Percentiles rank a stretch among this genome's conserved stretches.
Evolutionary conservation across 2,888 invertebrate genomes (phyloP).

Genomic region (Pristionchus exspectatus): DNA sequence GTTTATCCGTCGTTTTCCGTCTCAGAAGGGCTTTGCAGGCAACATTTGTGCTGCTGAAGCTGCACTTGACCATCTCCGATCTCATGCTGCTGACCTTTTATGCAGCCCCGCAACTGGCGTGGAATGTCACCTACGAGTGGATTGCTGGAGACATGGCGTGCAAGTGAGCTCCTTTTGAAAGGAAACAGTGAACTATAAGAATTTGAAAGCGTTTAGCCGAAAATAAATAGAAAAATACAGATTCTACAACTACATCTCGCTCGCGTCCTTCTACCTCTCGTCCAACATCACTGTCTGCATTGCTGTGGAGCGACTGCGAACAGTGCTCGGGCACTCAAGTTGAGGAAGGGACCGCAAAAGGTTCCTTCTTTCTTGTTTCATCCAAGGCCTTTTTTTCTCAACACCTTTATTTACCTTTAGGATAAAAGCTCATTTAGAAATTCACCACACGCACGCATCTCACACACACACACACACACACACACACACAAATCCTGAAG

Average conservation of each 20-base stretch:
- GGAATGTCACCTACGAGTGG: constrained; percentile 77
- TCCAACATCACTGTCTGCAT: constrained; percentile 78
- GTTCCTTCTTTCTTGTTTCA: neutral
- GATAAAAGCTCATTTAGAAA: no score
- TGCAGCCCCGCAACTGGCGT: constrained; percentile 68
- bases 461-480: no score
- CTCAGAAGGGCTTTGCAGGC: constrained; percentile 60
- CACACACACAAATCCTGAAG: no score
- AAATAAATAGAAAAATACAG: neutral
- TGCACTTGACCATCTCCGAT: constrained; percentile 77
- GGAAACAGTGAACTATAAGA: no score
- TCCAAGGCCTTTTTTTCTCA: no score
- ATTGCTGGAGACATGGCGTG: constrained; percentile 70
- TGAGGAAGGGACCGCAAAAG: constrained; percentile 42
- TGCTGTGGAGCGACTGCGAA: constrained; percentile 75
- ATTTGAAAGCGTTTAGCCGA: no score
- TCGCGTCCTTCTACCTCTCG: constrained; percentile 75
- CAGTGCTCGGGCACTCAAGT: constrained; percentile 72
- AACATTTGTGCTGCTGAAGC: constrained; percentile 76
- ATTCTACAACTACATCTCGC: constrained; percentile 70
- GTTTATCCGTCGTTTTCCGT: no score
- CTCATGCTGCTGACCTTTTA: constrained; percentile 68
- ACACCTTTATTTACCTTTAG: no score
- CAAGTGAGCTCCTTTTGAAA: no score
- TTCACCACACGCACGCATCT: no score